These are phyloP conservation scores for Meleagris gallopavo DNA, from an alignment of 2,113 vertebrate genomes.

Conservation along the genomic window DNA sequence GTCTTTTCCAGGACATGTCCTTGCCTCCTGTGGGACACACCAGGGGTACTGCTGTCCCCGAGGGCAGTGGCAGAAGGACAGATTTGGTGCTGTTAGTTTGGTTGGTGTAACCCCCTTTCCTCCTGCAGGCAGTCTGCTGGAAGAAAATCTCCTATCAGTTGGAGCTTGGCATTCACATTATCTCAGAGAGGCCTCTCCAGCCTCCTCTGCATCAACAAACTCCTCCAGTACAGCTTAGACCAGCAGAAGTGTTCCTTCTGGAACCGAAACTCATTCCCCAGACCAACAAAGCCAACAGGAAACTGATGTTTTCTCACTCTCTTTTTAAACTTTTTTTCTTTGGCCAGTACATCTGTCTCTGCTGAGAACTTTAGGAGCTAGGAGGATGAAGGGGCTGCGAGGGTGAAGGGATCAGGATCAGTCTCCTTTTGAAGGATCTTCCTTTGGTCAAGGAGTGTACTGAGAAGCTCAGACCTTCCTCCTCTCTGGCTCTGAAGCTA, in stretches of 20 bases:
- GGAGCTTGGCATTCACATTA: background rate
- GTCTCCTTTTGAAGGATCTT: background rate
- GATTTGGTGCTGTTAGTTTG: background rate
- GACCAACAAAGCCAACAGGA: background rate
- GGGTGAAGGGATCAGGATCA: background rate
- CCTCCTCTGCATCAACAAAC: background rate
- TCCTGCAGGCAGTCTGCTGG: fast-evolving
- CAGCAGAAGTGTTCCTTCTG: background rate
- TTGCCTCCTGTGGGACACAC: background rate
- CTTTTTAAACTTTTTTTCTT: background rate
- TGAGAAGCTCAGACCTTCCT: background rate
- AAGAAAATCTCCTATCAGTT: background rate
- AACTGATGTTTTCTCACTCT: background rate
- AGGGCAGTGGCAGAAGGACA: background rate
- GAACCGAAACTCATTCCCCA: background rate
- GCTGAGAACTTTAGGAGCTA: background rate
- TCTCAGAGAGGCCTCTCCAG: background rate
- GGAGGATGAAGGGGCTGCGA: background rate
- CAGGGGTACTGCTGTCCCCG: background rate
- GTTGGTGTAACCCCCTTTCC: background rate
- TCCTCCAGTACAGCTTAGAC: background rate
- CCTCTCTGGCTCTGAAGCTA: background rate
- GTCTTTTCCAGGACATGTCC: background rate
- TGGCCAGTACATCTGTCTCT: background rate
- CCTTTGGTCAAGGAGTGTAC: background rate